Evolutionary conservation across 2,888 invertebrate genomes (phyloP).

Genomic region (Mythimna lalbum): DNA sequence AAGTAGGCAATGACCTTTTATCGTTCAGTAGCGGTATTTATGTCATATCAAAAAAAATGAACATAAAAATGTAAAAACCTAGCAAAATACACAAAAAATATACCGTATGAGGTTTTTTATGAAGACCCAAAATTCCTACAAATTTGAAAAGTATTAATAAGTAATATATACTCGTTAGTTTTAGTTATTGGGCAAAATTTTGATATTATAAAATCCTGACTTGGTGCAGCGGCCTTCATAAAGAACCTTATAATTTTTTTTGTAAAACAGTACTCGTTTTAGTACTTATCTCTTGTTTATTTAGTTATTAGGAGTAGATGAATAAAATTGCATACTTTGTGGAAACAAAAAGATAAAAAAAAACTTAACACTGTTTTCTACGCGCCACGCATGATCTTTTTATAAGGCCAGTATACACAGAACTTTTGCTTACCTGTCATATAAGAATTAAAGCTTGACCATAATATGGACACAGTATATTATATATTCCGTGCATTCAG

Average conservation of each 20-base stretch:
- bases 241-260: conserved; percentile 65
- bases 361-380: conserved; percentile 43
- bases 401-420: conserved; percentile 63
- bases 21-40: conserved; percentile 74
- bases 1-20: conserved; percentile 64
- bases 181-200: conserved; percentile 48
- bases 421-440: conserved; percentile 47
- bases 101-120: conserved; percentile 72
- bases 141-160: conserved; percentile 54
- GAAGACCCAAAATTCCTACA: conserved; percentile 61
- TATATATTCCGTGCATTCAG: conserved; percentile 48
- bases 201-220: conserved; percentile 56
- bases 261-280: conserved; percentile 65
- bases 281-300: conserved; percentile 73
- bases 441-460: conserved; percentile 44
- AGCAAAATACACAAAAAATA: conserved; percentile 83
- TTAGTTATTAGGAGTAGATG: conserved; percentile 65
- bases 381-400: conserved; percentile 49
- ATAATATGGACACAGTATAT: conserved; percentile 45
- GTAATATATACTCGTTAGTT: conserved; percentile 56
- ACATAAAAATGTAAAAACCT: conserved; percentile 84
- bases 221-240: conserved; percentile 57
- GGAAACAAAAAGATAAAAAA: conserved; percentile 50
- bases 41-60: conserved; percentile 79
- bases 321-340: conserved; percentile 53